Evolutionary conservation across 2,797 vertebrate species (phyloP).

Genomic region (Eupleurogrammus muticus): DNA sequence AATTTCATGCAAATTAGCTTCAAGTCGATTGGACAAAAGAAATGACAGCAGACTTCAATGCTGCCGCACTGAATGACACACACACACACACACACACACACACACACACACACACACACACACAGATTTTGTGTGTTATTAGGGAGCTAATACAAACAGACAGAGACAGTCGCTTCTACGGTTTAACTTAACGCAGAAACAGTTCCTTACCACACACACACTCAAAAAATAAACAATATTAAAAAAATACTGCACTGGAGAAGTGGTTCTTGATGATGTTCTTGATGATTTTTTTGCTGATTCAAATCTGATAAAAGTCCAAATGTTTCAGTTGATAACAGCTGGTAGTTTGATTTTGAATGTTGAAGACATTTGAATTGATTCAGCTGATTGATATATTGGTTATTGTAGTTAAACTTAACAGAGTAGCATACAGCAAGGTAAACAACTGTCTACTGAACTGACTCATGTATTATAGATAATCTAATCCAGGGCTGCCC

Average conservation of each 20-base stretch:
- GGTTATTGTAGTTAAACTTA: no score
- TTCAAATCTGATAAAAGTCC: not conserved
- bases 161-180: slow-evolving; percentile 29
- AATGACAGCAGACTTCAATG: slow-evolving; percentile 75
- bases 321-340: not conserved
- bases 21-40: slow-evolving; percentile 73
- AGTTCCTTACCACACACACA: slow-evolving; percentile 36
- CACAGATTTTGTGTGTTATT: slow-evolving; percentile 57
- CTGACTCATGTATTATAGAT: no score
- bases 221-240: not conserved
- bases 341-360: no score
- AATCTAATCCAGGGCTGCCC: no score
- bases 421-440: no score
- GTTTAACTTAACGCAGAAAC: slow-evolving; percentile 38
- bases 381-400: not conserved
- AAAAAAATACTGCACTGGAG: not conserved
- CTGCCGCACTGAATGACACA: slow-evolving; percentile 69
- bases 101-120: slow-evolving; percentile 50
- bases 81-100: slow-evolving; percentile 46
- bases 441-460: no score
- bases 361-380: not conserved
- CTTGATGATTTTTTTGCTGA: not conserved
- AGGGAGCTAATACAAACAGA: slow-evolving; percentile 50
- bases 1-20: slow-evolving; percentile 82
- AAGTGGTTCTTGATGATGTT: no score